Base-by-base conservation (phyloP, 2,888 invertebrate genomes). In the Heteromurus nitidus region DNA sequence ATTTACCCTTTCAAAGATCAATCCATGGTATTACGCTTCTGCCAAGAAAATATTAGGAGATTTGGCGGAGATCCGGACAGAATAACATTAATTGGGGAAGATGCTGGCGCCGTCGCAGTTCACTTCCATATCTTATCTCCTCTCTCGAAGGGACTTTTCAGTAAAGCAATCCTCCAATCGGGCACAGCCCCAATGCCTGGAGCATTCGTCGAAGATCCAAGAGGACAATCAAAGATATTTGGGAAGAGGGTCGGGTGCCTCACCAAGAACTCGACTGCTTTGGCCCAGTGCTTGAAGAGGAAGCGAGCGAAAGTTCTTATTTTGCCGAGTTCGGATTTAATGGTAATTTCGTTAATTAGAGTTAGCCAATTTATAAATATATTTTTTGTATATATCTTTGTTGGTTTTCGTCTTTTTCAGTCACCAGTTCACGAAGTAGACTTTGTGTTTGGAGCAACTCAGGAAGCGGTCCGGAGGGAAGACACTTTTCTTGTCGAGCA, bases 401-500 rank as follows among this genome's bases (percentile, higher is more conserved):
- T n/a, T n/a, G n/a, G n/a, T n/a, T n/a, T n/a, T n/a, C n/a, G n/a
- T n/a, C 13, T 20, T 24, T 55, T 3, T 13, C 20, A 47, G 82
- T 80, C 79, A 16, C 85, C 85, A n/a, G 20, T 82, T 9, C 82
- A 85, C 31, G 20, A 62, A 24, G 76, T 75, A 24, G 50, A 62
- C 0, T 81, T 82, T 18, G 31, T 85, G 5, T 85, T 85, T 67
- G 79, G 72, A 1, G 82, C 75, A 1, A 74, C 82, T 1, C 7
- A 83, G 11, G 85, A 85, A 65, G 62, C 50, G 2, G 76, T 83
- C 11, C 74, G 82, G 16, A 65, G 82, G 30, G 75, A 80, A 26
- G 85, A 85, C 44, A 84, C 86, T 0, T 87, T 87, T 69, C 26
- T 87, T 22, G 53, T 58, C 2, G 85, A 86, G 60, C 64, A 83